Base-by-base conservation (phyloP, 2,113 vertebrate genomes). In the Rhynchopsitta pachyrhyncha region DNA sequence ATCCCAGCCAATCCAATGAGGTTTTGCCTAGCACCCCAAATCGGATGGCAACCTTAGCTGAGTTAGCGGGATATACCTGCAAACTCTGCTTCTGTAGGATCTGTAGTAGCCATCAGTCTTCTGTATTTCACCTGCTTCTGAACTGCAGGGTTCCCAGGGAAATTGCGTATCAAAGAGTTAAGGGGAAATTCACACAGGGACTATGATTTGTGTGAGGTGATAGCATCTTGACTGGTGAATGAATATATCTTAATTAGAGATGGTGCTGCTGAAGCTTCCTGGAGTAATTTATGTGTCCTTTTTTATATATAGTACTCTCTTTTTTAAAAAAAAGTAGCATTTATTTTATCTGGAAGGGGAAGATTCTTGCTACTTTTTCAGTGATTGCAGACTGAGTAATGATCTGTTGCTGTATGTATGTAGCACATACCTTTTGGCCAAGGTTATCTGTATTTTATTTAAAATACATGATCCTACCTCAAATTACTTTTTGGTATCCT, bases 111-210 rank as follows among this genome's bases (percentile, higher is more conserved):
- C 22, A 49, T 6, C 9, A 11, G 31, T 53, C 18, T 59, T 71
- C 12, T 39, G 8, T 44, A 0, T 52, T 82, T 68, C 31, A 31
- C 15, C 28, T 1, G 0, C 3, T 67, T 66, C 27, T 25, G 23
- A 79, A 13, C 8, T 29, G 16, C 27, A 18, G 12, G 15, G 20
- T 63, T 73, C 14, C n/a, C 1, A 3, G 33, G 47, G 25, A 73
- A 57, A 42, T 49, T 63, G 13, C 29, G 4, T 67, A 19, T 39
- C 25, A 10, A 69, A 17, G 27, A 22, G 6, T 37, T 31, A 55
- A 50, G 23, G 10, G 23, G 29, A 69, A 50, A 23, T 69, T 20
- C 50, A 20, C 0, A 3, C 1, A 24, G 37, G 7, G 6, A 5
- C 24, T 75, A 0, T 55, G 35, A 29, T 86, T 81, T 73, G 27